Conservation (phyloP, 2,113 vertebrate species). For the Leucosticte australis region DNA sequence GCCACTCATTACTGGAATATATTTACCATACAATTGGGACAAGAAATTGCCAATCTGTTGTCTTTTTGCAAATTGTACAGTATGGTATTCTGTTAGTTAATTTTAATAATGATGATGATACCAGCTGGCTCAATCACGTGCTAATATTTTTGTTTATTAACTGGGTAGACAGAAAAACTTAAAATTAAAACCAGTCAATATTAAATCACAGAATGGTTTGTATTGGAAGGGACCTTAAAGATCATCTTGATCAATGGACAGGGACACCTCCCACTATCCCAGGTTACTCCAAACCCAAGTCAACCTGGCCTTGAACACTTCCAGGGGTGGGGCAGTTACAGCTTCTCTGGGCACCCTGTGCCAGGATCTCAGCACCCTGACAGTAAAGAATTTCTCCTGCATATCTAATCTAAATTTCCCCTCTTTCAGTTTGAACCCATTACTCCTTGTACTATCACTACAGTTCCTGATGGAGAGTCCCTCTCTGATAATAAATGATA, state of each 20-base stretch:
- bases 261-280: background rate
- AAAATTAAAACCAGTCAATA: background rate
- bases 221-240: background rate
- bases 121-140: background rate
- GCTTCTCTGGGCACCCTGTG: background rate
- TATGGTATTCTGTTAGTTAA: background rate
- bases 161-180: background rate
- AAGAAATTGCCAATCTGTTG: slow-evolving; percentile 9
- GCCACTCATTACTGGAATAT: background rate
- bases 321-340: background rate
- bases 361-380: background rate
- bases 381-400: background rate
- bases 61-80: background rate
- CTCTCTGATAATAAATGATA: background rate
- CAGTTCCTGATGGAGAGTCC: background rate
- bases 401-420: background rate
- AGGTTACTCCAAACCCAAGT: background rate
- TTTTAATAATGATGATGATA: background rate
- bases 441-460: background rate
- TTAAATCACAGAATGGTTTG: background rate
- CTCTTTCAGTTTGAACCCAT: background rate
- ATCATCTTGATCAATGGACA: background rate
- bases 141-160: background rate
- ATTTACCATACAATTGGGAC: slow-evolving; percentile 6
- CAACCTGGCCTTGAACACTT: background rate